These are phyloP conservation scores for Barypeithes pellucidus DNA, from an alignment of 2,888 invertebrate species.

Conservation along the genomic window DNA sequence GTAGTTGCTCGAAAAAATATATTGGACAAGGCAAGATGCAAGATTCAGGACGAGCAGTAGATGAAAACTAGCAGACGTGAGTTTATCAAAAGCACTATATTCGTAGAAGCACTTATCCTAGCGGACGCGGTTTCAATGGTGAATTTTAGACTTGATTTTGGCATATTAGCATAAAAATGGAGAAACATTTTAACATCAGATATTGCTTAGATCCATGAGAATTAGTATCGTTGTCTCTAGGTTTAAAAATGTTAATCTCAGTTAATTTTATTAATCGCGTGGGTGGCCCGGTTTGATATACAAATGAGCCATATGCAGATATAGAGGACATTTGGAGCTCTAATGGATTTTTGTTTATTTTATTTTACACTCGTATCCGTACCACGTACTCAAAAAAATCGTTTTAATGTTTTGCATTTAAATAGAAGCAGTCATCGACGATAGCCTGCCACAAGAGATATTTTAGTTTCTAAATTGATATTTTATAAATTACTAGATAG, in stretches of 20 bases:
- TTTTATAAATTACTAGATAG: too few relatives aligned
- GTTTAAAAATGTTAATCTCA: too few relatives aligned
- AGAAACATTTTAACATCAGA: too few relatives aligned
- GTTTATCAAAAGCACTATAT: too few relatives aligned
- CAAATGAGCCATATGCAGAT: slow-evolving; percentile 41
- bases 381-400: slow-evolving; percentile 56
- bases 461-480: background rate
- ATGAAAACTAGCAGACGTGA: too few relatives aligned
- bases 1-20: too few relatives aligned
- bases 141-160: too few relatives aligned
- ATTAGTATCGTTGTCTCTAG: background rate
- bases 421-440: background rate
- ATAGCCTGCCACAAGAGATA: background rate
- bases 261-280: slow-evolving; percentile 12
- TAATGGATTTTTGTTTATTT: slow-evolving; percentile 52
- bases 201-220: background rate
- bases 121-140: too few relatives aligned
- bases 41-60: too few relatives aligned
- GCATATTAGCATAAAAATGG: too few relatives aligned
- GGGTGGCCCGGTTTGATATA: slow-evolving; percentile 39
- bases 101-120: too few relatives aligned
- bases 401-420: slow-evolving; percentile 19
- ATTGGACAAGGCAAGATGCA: too few relatives aligned
- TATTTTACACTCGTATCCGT: slow-evolving; percentile 54
- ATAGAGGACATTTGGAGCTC: slow-evolving; percentile 37